Base-by-base conservation (phyloP, 2,797 vertebrate species). In the Sebastes kiyomatsui region DNA sequence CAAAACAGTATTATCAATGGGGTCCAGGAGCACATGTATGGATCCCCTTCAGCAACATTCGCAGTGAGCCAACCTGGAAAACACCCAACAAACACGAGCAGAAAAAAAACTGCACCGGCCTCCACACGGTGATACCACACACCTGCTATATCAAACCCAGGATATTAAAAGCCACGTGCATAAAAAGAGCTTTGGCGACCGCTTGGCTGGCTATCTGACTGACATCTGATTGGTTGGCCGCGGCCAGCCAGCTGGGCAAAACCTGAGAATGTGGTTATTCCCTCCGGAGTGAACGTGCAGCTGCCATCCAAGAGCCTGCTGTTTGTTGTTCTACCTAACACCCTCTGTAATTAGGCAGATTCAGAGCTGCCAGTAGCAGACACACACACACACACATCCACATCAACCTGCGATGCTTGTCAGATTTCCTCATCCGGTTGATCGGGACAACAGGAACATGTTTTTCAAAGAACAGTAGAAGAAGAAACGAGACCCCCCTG, bases 311-410 rank as follows among this genome's bases (percentile, higher is more conserved):
- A 80, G 72, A 75, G 77, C 62, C 82, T 71, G 77, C 67, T 84
- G 87, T 86, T 74, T 86, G 90, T 90, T 87, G 79, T 76, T 83
- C 72, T 73, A 82, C 81, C 78, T 75, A 77, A 90, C 84, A 87
- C 82, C 85, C 71, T 25, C 73, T 84, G 83, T 92, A 93, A 94
- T 92, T 88, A 93, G 78, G 73, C 81, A 84, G 76, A 92, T 79
- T 76, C 80, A 22, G 61, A 72, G 70, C 79, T 85, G 84, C 86
- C 79, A 85, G 60, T 20, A 42, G 2, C 10, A 4, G 49, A 46
- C 38, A 25, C n/a, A 65, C 27, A 64, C 49, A 65, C 42, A 54
- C 54, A 68, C 27, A 62, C 49, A 54, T 42, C 35, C 54, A 68
- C 30, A 61, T 11, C 13, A 11, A 38, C 72, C 28, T 22, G 55